Conservation (phyloP, 2,113 vertebrate species). For the Naja naja region DNA sequence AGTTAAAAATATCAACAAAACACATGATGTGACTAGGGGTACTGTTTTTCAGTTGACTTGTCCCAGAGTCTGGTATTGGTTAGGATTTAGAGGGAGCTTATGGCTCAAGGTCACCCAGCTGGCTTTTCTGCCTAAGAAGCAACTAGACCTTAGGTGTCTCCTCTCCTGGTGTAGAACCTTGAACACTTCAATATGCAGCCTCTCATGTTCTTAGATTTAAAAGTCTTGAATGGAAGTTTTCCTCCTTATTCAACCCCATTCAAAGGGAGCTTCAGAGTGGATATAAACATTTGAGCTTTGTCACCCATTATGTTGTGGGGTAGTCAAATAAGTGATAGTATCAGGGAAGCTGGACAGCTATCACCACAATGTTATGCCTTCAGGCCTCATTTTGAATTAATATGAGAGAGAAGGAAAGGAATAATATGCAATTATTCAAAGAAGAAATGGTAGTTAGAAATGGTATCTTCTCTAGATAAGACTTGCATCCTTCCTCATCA, state of each 20-base stretch:
- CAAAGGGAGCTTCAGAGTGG: background rate
- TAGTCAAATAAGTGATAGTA: background rate
- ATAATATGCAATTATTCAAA: background rate
- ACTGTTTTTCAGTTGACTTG: background rate
- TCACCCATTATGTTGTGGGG: background rate
- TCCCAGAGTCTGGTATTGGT: background rate
- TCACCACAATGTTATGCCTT: background rate
- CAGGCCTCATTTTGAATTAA: background rate
- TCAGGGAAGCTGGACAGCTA: background rate
- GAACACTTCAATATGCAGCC: background rate
- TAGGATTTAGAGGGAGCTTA: background rate
- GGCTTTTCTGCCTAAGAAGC: background rate
- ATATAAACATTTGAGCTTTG: background rate
- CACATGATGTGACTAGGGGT: background rate
- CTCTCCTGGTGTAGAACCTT: background rate
- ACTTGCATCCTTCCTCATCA: background rate
- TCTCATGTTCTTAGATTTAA: background rate
- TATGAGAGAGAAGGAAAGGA: background rate
- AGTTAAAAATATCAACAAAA: background rate
- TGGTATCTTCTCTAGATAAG: background rate
- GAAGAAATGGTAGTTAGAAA: background rate
- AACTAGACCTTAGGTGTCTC: background rate
- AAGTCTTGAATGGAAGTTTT: background rate
- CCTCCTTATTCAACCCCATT: background rate
- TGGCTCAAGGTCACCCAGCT: background rate